Evolutionary conservation across 2,113 vertebrate genomes (phyloP).

Genomic region (Prinia subflava): DNA sequence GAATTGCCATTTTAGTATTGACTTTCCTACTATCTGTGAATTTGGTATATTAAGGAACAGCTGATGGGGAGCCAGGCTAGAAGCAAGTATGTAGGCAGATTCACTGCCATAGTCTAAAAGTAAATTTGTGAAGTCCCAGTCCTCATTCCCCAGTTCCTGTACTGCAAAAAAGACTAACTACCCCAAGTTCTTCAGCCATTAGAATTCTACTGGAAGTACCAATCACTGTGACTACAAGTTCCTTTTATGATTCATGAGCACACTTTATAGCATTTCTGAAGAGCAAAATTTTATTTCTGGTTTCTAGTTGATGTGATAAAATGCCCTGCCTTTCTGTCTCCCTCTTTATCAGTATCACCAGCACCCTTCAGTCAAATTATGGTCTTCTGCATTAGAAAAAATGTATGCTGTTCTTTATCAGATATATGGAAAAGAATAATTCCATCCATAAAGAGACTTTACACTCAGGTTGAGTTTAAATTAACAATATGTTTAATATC

Average conservation of each 20-base stretch:
- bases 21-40: not conserved
- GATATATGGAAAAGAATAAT: not conserved
- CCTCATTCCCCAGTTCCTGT: not conserved
- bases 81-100: not conserved
- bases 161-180: not conserved
- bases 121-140: not conserved
- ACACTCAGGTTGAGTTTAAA: not conserved
- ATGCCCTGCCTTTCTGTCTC: not conserved
- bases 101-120: not conserved
- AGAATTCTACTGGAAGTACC: not conserved
- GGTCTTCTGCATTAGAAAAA: not conserved
- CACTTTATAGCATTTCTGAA: not conserved
- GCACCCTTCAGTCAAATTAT: not conserved
- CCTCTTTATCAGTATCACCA: not conserved
- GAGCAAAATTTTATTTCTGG: not conserved
- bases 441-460: not conserved
- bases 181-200: not conserved
- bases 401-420: not conserved
- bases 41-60: not conserved
- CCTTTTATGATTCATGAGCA: not conserved
- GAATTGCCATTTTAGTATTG: not conserved
- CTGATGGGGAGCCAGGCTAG: not conserved
- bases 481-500: not conserved
- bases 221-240: not conserved
- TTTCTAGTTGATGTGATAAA: not conserved